Evolutionary conservation across 2,113 vertebrate species (phyloP), one percentile per base, ranked within the genome.

Genomic region (Nothocercus nigrocapillus): DNA sequence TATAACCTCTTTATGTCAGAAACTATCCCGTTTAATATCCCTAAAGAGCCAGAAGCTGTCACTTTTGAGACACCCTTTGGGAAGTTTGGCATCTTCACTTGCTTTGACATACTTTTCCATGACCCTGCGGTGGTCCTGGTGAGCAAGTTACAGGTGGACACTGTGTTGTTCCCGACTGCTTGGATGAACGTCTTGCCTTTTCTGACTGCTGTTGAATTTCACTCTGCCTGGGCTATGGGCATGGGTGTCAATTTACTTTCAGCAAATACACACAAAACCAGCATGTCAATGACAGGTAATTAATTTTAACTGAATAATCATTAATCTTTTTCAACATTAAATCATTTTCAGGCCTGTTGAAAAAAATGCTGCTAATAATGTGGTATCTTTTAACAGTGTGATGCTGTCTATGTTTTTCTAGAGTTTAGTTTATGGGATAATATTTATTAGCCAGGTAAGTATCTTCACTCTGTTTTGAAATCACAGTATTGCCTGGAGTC

Each of bases 51-150:
- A 18, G 97, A 99, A 91, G 5, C 96, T 7, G 64, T 98, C 72
- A 98, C 98, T 2, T 99, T 99, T 82, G 95, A 98, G 22, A 99
- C 99, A 2, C 97, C 98, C 2, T 99, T 99, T 84, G 99, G 99
- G 49, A 98, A 81, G 47, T 99, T 99, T 92, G 99, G 98, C 21
- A 94, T 99, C 92, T 97, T 99, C 73, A 99, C 97, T 45, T 99
- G 99, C 95, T 99, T 99, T 2, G 99, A 99, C 95, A 98, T 99
- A 83, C 97, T 99, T 49, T 99, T 99, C 91, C 78, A 79, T 1
- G 73, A 98, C 11, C 99, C 98, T 2, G 97, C 97, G 0, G 66
- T 99, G 21, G 66, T 92, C 8, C 91, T 99, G 40, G 96, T 99
- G 67, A 95, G 96, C 3, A 74, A 95, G 77, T 95, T 98, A 81